Evolutionary conservation across 2,888 invertebrate species (phyloP).

Genomic region (Tanypteryx hageni): DNA sequence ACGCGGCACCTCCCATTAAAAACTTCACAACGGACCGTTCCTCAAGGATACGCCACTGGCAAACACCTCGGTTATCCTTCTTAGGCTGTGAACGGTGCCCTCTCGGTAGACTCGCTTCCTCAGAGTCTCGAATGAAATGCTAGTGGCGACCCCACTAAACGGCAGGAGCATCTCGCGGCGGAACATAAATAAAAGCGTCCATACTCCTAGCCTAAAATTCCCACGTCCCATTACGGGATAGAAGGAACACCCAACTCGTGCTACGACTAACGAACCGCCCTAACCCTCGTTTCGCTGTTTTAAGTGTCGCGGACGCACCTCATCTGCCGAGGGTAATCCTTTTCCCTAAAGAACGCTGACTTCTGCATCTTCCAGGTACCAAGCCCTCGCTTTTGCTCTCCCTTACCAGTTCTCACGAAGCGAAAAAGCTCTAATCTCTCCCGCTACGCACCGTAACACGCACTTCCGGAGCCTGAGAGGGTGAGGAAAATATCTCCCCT

Average conservation of each 20-base stretch:
- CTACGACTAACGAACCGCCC: neutral
- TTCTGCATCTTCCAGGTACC: neutral
- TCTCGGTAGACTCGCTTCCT: neutral
- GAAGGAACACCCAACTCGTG: neutral
- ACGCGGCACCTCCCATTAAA: neutral
- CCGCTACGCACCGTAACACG: neutral
- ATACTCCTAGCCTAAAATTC: neutral
- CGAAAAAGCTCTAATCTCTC: conserved; percentile 46
- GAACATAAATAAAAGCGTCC: neutral
- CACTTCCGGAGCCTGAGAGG: neutral
- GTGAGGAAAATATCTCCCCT: neutral
- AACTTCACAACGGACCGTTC: neutral
- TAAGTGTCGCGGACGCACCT: neutral
- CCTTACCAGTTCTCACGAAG: conserved; percentile 5
- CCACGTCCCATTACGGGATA: conserved; percentile 12
- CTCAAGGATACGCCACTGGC: conserved; percentile 40
- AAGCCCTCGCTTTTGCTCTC: neutral
- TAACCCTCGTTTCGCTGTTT: neutral
- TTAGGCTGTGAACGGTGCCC: neutral
- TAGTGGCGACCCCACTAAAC: neutral
- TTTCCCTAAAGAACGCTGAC: neutral
- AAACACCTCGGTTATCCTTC: conserved; percentile 7
- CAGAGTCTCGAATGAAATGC: neutral
- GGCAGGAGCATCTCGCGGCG: neutral
- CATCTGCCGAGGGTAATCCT: neutral